phyloP scores from a whole-genome alignment of 1,140 invertebrate species.

The Nixonia krombeini region DNA sequence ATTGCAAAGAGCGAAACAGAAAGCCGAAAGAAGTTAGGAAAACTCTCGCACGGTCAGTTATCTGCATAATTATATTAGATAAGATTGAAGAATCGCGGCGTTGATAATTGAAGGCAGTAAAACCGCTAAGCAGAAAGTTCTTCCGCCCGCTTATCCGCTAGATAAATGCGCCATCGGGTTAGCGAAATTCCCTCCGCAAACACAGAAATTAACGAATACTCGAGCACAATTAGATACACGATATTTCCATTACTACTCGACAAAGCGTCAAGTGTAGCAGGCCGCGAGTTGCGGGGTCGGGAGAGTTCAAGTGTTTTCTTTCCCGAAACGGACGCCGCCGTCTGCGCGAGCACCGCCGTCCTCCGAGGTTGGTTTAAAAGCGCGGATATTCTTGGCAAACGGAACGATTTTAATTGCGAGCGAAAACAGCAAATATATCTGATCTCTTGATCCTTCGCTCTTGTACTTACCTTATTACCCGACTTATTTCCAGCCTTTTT shows the following conservation, averaged over 20 bases:
- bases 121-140: background rate
- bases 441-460: no score
- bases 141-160: no score
- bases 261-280: conserved; percentile 46
- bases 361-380: conserved; percentile 23
- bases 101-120: no score
- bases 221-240: conserved; percentile 38
- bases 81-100: no score
- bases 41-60: no score
- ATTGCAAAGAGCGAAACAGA: no score
- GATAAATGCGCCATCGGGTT: background rate
- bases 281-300: conserved; percentile 41
- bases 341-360: no score
- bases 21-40: no score
- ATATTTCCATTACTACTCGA: conserved; percentile 50
- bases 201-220: conserved; percentile 13
- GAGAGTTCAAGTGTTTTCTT: conserved; percentile 48
- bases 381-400: conserved; percentile 1
- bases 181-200: background rate
- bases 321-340: conserved; percentile 45
- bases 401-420: conserved; percentile 1
- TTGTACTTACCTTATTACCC: no score
- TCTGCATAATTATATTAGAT: no score
- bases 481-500: no score
- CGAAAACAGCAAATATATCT: no score